These are phyloP conservation scores for Pituophis catenifer DNA, from an alignment of 2,113 vertebrate species.

Conservation along the genomic window DNA sequence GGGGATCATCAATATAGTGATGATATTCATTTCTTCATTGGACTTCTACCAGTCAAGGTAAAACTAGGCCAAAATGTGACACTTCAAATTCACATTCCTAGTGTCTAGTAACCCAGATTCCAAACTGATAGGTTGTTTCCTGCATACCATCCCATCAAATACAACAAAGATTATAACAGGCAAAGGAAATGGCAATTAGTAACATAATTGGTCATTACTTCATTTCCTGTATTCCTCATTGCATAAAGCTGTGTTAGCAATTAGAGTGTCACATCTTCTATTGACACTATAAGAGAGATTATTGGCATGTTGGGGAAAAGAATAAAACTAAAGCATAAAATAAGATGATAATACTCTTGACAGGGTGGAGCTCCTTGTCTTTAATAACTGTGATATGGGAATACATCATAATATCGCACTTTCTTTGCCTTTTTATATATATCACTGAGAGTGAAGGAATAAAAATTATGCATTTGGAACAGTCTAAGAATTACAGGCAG, in stretches of 20 bases:
- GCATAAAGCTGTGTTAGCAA: neutral
- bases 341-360: neutral
- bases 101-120: neutral
- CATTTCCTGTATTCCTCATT: neutral
- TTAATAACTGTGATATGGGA: neutral
- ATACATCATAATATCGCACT: neutral
- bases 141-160: neutral
- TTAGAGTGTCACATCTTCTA: neutral
- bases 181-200: neutral
- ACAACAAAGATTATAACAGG: neutral
- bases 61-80: neutral
- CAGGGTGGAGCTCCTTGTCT: neutral
- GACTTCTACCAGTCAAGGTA: neutral
- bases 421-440: neutral
- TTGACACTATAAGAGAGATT: neutral
- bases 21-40: neutral
- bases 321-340: neutral
- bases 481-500: neutral
- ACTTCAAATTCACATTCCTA: neutral
- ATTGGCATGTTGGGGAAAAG: neutral
- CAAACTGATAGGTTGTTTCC: neutral
- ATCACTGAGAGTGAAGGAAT: neutral
- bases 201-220: neutral
- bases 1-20: neutral
- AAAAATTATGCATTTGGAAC: neutral